Conservation (phyloP, 2,888 invertebrate genomes). For the Ectropis crepuscularia region DNA sequence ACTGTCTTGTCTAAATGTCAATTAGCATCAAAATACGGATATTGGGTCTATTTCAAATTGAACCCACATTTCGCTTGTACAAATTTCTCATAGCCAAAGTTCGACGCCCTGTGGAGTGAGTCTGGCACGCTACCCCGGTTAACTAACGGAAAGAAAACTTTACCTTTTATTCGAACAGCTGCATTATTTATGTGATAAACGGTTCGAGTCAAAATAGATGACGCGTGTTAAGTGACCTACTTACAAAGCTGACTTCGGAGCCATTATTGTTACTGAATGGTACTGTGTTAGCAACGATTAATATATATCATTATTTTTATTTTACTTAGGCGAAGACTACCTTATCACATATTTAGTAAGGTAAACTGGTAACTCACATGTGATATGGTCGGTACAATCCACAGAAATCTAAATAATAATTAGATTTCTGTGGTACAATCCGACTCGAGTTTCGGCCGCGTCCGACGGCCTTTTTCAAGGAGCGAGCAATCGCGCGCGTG, state of each 20-base stretch:
- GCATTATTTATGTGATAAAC: constrained; percentile 18
- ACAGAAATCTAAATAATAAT: too few relatives aligned
- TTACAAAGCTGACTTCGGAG: neutral
- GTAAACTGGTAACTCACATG: too few relatives aligned
- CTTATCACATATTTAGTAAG: too few relatives aligned
- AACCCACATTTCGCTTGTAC: neutral
- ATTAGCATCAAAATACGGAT: constrained; percentile 1
- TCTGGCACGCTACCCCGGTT: constrained; percentile 18
- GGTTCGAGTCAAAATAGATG: constrained; percentile 1
- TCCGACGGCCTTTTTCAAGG: too few relatives aligned
- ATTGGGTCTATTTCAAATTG: neutral
- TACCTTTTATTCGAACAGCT: constrained; percentile 16
- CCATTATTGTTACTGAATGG: neutral
- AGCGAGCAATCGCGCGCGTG: too few relatives aligned
- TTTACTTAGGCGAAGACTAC: too few relatives aligned
- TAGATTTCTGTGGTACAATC: too few relatives aligned
- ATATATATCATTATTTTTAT: too few relatives aligned
- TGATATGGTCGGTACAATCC: too few relatives aligned
- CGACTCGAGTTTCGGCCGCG: too few relatives aligned
- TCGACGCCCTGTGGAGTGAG: constrained; percentile 8
- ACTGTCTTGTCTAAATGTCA: constrained; percentile 7
- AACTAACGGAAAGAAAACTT: constrained; percentile 18
- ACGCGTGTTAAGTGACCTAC: neutral
- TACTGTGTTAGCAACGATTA: too few relatives aligned
- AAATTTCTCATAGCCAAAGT: constrained; percentile 3